A percentile compares a stretch with the other conserved stretches of the same genome.
These are phyloP conservation scores for Rana temporaria DNA, from an alignment of 2,113 vertebrate genomes.

Conservation along the genomic window DNA sequence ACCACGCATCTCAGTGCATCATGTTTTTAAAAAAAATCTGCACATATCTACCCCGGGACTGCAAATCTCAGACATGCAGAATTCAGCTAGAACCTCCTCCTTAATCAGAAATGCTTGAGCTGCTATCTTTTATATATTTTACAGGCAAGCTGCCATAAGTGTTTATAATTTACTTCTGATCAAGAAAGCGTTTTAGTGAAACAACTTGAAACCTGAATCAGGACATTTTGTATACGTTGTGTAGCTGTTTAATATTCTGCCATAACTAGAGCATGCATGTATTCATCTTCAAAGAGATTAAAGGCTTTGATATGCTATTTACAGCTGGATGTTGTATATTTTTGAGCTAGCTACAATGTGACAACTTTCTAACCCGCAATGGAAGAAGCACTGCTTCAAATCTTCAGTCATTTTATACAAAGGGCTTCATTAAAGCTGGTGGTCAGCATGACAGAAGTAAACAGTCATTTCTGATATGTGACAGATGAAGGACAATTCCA, in stretches of 20 bases:
- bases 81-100: too few relatives aligned
- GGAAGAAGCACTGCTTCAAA: not conserved
- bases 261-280: not conserved
- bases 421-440: not conserved
- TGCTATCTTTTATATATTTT: too few relatives aligned
- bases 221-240: not conserved
- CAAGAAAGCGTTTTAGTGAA: not conserved
- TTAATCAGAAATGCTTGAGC: too few relatives aligned
- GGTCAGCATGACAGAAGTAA: not conserved
- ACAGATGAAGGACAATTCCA: not conserved
- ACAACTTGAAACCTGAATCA: not conserved
- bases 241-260: not conserved
- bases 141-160: too few relatives aligned
- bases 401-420: not conserved
- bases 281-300: conserved; percentile 22
- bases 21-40: too few relatives aligned
- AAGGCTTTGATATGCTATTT: conserved; percentile 39
- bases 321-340: conserved; percentile 11
- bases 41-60: too few relatives aligned
- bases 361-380: not conserved
- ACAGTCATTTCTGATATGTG: not conserved
- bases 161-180: not conserved
- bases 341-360: conserved; percentile 12
- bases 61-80: too few relatives aligned
- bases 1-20: too few relatives aligned